Conservation (phyloP, 1,140 invertebrate genomes). For the Macrostomum lignano region DNA sequence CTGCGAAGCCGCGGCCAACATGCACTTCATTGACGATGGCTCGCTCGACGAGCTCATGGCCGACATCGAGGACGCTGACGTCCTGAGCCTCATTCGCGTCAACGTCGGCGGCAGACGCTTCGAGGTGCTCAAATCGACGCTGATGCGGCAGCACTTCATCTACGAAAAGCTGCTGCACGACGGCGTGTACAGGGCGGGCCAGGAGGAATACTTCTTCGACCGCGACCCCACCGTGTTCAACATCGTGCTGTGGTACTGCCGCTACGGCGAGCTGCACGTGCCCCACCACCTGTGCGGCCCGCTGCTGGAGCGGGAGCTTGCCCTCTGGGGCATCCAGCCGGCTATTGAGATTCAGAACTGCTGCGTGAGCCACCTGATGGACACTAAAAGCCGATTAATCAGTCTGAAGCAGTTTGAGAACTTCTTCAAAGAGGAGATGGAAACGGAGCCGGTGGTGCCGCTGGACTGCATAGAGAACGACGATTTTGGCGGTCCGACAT, state of each 20-base stretch:
- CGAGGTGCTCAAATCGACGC: background rate
- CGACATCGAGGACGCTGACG: too few species aligned
- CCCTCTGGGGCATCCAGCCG: background rate
- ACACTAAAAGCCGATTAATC: too few species aligned
- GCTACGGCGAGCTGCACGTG: constrained; percentile 1
- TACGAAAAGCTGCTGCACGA: background rate
- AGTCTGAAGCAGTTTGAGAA: too few species aligned
- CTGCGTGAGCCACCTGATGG: constrained; percentile 11
- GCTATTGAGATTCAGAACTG: background rate
- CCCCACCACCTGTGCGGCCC: background rate
- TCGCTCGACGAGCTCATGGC: too few species aligned
- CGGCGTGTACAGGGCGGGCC: background rate
- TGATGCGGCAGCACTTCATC: background rate
- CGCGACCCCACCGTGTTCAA: constrained; percentile 1
- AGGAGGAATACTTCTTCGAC: background rate
- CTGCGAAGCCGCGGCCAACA: too few species aligned
- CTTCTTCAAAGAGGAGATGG: too few species aligned
- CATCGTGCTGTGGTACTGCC: background rate
- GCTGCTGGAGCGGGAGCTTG: background rate
- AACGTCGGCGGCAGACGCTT: constrained; percentile 1
- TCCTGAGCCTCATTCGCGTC: background rate
- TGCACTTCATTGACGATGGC: too few species aligned
- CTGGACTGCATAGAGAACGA: too few species aligned
- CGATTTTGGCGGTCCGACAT: too few species aligned
- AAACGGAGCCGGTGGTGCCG: too few species aligned